A percentile compares a stretch with the other conserved stretches of the same genome.
Conservation (phyloP, 2,797 vertebrate genomes). For the Pseudochirops corinnae region DNA sequence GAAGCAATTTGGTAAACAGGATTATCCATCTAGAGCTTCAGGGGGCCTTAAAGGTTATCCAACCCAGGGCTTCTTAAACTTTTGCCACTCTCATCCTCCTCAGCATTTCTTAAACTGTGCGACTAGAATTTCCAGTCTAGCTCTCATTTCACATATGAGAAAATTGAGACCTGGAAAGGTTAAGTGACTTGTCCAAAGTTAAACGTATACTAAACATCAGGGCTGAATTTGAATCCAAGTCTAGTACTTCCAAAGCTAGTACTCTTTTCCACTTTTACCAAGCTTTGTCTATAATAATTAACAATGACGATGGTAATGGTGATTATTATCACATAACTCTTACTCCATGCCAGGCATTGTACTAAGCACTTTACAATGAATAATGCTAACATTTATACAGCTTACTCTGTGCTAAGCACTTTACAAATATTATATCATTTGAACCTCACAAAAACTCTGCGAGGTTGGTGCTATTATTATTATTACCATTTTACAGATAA, state of each 20-base stretch:
- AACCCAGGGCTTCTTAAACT: no score
- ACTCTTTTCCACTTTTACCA: neutral
- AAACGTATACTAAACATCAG: neutral
- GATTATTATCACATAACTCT: neutral
- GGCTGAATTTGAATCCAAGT: neutral
- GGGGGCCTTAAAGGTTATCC: neutral
- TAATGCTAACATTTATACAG: neutral
- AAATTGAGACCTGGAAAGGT: neutral
- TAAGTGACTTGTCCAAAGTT: neutral
- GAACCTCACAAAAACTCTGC: neutral
- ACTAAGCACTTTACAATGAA: neutral
- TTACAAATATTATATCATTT: neutral
- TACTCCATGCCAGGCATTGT: neutral
- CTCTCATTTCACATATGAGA: no score
- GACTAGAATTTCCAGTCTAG: no score
- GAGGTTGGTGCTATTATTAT: neutral
- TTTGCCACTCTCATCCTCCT: no score
- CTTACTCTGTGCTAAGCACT: neutral
- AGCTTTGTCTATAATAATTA: neutral
- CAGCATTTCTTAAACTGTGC: no score
- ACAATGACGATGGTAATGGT: no score
- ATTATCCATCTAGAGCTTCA: no score
- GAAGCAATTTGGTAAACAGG: neutral
- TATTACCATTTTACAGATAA: neutral
- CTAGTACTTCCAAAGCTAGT: no score